These are phyloP conservation scores for Bugula neritina DNA, from an alignment of 2,888 invertebrate species.

Conservation along the genomic window DNA sequence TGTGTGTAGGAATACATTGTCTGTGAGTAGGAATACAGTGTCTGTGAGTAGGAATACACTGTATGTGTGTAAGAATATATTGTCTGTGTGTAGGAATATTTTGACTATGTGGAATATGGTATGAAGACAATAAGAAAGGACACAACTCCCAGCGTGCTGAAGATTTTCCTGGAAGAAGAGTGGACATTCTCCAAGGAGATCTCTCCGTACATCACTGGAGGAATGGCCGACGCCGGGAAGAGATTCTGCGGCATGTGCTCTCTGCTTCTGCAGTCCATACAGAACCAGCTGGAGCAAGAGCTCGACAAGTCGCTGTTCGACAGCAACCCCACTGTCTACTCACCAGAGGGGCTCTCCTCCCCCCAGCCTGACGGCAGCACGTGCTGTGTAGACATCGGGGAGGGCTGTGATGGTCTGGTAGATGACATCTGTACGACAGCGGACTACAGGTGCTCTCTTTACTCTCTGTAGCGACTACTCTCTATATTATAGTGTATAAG, in stretches of 20 bases:
- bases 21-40: no score
- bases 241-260: slow-evolving; percentile 60
- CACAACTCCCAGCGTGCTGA: slow-evolving; percentile 53
- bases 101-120: slow-evolving; percentile 79
- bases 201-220: slow-evolving; percentile 70
- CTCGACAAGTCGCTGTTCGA: slow-evolving; percentile 3
- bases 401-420: not conserved
- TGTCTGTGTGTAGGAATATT: no score
- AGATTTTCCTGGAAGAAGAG: slow-evolving; percentile 75
- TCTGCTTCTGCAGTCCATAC: slow-evolving; percentile 15
- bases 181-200: slow-evolving; percentile 78
- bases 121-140: slow-evolving; percentile 56
- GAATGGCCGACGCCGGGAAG: slow-evolving; percentile 67
- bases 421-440: slow-evolving; percentile 9
- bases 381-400: not conserved
- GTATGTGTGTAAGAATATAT: no score
- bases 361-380: not conserved
- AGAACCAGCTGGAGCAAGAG: slow-evolving; percentile 14
- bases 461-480: no score
- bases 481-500: no score
- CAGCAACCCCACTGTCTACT: slow-evolving; percentile 18
- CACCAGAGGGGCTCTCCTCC: not conserved
- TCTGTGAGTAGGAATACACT: no score
- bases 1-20: no score
- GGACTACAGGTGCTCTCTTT: slow-evolving; percentile 1